Conservation (phyloP, 2,113 vertebrate genomes). For the Prolemur simus region DNA sequence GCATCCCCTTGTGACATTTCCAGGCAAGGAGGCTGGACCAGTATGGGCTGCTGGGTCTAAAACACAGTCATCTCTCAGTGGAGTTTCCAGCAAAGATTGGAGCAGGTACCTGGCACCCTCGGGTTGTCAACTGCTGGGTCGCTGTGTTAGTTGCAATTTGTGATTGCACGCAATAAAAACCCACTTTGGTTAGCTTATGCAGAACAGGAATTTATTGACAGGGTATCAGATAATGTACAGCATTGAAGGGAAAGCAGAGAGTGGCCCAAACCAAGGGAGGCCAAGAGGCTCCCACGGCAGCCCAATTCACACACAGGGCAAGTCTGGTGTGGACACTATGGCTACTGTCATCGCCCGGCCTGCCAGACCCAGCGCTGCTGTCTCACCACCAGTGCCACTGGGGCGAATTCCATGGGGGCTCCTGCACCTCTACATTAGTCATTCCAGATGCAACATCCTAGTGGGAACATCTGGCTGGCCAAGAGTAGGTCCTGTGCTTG, state of each 20-base stretch:
- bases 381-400: not conserved
- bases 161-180: not conserved
- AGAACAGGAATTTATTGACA: not conserved
- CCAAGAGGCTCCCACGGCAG: not conserved
- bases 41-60: not conserved
- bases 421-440: not conserved
- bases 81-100: not conserved
- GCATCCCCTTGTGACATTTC: not conserved
- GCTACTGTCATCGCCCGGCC: not conserved
- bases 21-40: not conserved
- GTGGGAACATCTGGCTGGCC: not conserved
- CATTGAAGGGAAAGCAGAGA: not conserved
- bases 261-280: not conserved
- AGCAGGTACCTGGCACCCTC: not conserved
- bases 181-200: not conserved
- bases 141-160: not conserved
- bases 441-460: not conserved
- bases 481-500: too few species aligned
- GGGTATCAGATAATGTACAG: not conserved
- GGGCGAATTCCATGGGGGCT: accelerated
- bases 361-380: not conserved
- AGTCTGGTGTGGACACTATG: accelerated
- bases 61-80: not conserved
- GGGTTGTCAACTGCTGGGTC: not conserved
- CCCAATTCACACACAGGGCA: accelerated